Base-by-base conservation (phyloP, 30 jellyfish, hydroid and myxozoan genomes). In the Turritopsis rubra region DNA sequence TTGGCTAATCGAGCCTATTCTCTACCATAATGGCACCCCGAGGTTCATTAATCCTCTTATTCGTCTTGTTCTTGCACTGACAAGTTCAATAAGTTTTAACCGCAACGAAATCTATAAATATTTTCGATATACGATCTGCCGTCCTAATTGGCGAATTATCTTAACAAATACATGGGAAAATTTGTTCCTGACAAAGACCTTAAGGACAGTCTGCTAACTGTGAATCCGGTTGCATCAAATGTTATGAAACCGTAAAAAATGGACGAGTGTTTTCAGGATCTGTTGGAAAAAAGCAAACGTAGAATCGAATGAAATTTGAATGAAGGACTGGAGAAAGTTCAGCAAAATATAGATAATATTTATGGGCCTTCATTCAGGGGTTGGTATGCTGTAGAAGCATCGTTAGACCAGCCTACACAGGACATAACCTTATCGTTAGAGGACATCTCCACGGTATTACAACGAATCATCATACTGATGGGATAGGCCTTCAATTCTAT, bases 191-290 rank as follows among this genome's bases (percentile, higher is more conserved):
- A 80, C 16, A 80, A 65, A 54, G 87, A 83, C 65, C 27, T 83
- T 73, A 73, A 52, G 79, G 90, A 83, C 78, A 72, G 85, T 41
- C 60, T 83, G 19, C 52, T 74, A 54, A 53, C 77, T 17, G 21
- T 20, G 77, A 83, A 53, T 66, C 90, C 90, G 28, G 79, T 83
- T 18, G 86, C 90, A 7, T 22, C 31, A 22, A 83, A 83, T 83
- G 53, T 83, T 52, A 16, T 21, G 7, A 80, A 80, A 66, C 85
- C 85, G 7, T 24, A 72, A 26, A 83, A 73, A 72, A 66, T 83
- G 60, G 86, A 83, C 53, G 85, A 52, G 53, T 83, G 52, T 65
- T 83, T 41, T 85, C 52, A 73, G 29, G 90, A 83, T 23, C 66
- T 83, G 21, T 79, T 71, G 24, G 90, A 83, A 19, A 86, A 83